Base-by-base conservation (phyloP, 1,140 invertebrate species). In the Drosophila subpulchrella region DNA sequence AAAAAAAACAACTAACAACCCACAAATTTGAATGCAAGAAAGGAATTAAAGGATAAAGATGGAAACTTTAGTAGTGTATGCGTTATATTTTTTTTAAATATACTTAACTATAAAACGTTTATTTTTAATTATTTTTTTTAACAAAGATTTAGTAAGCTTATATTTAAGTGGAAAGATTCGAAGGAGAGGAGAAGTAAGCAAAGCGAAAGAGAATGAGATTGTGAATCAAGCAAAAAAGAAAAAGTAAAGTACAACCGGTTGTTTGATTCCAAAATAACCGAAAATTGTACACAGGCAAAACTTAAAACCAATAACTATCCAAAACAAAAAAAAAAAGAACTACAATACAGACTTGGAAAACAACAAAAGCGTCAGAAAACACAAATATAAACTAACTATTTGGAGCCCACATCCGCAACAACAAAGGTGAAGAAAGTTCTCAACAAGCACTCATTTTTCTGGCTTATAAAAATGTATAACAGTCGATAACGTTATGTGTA, bases 71-170 rank as follows among this genome's bases (percentile, higher is more conserved):
- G 67, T 50, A 71, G 65, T 70, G 65, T 71, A 71, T 71, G 67
- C 67, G 67, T 71, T 71, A 71, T 71, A 71, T 71, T 71, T 71
- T 71, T 71, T 71, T 71, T 71, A 71, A 71, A 71, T 71, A 71
- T 71, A 71, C 55, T 71, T 71, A 71, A 71, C 32, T 71, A 71
- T 50, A 38, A 71, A 57, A 36, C 44, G 65, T 71, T 71, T 58
- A 71, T 58, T 71, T 71, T 71, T 71, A 71, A 71, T 71, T 71
- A 67, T 57, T 76, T 77, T 70, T 76, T 68, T 72, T 76, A 44
- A 61, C 58, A 57, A 71, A 42, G 48, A 48, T 68, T 83, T 82
- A 82, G 56, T 81, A 77, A 77, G 82, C 66, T 32, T 85, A 83
- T n/a, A 62, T 38, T 80, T 85, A 84, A 86, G 78, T 63, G 50